Evolutionary conservation across 2,797 vertebrate species (phyloP), one percentile per base, ranked within the genome.

Genomic region (Coranthus polyacanthus): DNA sequence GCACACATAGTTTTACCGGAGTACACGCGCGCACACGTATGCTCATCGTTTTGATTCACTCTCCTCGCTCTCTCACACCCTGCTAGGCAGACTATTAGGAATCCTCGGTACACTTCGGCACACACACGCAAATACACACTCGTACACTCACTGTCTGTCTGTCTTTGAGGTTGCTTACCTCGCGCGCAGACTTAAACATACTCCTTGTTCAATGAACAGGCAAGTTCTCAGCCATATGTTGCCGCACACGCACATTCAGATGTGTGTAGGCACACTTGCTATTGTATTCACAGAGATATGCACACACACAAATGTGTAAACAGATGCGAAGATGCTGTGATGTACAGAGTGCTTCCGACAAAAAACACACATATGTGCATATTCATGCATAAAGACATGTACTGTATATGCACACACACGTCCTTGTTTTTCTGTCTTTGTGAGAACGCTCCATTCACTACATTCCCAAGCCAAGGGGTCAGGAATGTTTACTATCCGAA

Each of bases 1-100:
- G 58, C 59, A 63, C 63, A 55, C 41, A 53, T 72, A 63, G 58
- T 53, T 77, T 61, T 67, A 59, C 62, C 53, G 52, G 61, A 10
- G 16, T 43, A 5, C 57, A 56, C 41, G 52, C 63, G 75, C 63
- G 38, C 32, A 58, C 54, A 45, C 63, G 22, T 43, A 46, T 20
- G 2, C 46, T 42, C 71, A 22, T 62, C 34, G 17, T 66, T 82
- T 72, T 82, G 77, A 84, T 82, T 83, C 77, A 72, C 72, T 83
- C 78, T 74, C 62, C 69, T 74, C 0, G 7, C 43, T 71, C 72
- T 79, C 73, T 67, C 79, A 76, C 78, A 85, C 49, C 38, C 72
- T 70, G 69, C 65, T 59, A 74, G 75, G 62, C 82, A 82, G 77
- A 76, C 81, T 73, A 68, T 79, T 78, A 37, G 57, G 71, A 71